Evolutionary conservation across 2,888 invertebrate genomes (phyloP).

Genomic region (Apamea sordens): DNA sequence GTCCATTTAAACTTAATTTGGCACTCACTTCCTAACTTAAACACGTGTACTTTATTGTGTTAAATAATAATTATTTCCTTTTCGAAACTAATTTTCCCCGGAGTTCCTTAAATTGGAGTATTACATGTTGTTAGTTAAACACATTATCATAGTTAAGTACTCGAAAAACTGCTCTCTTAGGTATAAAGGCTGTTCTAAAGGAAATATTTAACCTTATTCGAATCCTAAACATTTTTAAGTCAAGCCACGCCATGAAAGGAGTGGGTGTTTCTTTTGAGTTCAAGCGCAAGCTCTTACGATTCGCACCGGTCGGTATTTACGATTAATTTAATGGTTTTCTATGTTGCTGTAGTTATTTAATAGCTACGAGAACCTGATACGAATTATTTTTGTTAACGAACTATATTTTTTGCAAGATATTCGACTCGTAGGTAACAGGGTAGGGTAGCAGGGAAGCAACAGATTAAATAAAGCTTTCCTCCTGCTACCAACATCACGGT

Average conservation of each 20-base stretch:
- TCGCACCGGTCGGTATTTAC: slow-evolving; percentile 40
- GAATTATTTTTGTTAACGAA: slow-evolving; percentile 24
- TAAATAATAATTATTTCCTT: slow-evolving; percentile 43
- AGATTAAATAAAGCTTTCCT: slow-evolving; percentile 21
- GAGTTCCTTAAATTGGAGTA: slow-evolving; percentile 40
- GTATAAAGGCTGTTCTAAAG: not conserved
- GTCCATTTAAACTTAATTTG: slow-evolving; percentile 25
- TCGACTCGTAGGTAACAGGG: not conserved
- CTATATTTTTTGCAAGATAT: slow-evolving; percentile 16
- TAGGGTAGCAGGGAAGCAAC: not conserved
- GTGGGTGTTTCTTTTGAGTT: slow-evolving; percentile 25
- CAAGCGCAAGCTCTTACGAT: slow-evolving; percentile 38
- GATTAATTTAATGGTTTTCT: slow-evolving; percentile 46
- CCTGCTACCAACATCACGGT: slow-evolving; percentile 4
- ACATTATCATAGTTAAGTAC: slow-evolving; percentile 18
- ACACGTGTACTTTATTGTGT: slow-evolving; percentile 34
- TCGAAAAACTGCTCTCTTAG: not conserved
- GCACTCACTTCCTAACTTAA: slow-evolving; percentile 18
- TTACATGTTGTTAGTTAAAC: slow-evolving; percentile 26
- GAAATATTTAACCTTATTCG: slow-evolving; percentile 19
- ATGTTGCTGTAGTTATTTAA: slow-evolving; percentile 34
- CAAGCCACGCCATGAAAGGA: not conserved
- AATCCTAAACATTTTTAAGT: slow-evolving; percentile 8
- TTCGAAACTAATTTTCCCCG: slow-evolving; percentile 40
- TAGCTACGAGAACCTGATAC: slow-evolving; percentile 23